Base-by-base conservation (phyloP, 2,888 invertebrate species). In the Phortica magna region DNA sequence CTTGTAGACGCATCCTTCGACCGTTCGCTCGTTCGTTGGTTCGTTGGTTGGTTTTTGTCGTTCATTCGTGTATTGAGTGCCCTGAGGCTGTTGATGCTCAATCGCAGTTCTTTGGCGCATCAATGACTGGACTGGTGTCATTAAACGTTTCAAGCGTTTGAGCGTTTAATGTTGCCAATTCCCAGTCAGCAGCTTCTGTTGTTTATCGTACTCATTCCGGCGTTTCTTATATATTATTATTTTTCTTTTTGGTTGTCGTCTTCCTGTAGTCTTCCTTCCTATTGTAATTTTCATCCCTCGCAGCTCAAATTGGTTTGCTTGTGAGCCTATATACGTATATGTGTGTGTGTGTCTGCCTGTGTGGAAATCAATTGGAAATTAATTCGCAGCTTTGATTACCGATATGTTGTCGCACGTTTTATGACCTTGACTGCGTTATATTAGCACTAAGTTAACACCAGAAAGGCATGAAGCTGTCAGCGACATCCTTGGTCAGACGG, bases 361-460 rank as follows among this genome's bases (percentile, higher is more conserved):
- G 82, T 85, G 87, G 84, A 85, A 85, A 85, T 85, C 85, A 85
- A 85, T 85, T 85, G 85, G 85, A 85, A 85, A 85, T 85, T 85
- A 85, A 85, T 85, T 85, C 88, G 85, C 85, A 88, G 88, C 88
- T 88, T 88, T 85, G 85, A 85, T 85, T 85, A 85, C 85, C 85
- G 88, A 88, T 85, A 68, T 87, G 82, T 61, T 87, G 88, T 85
- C 87, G 87, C 85, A 85, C 85, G 85, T 85, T 85, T 85, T 85
- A 85, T 85, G 85, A 88, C 88, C 85, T 85, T 88, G 88, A 87
- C 85, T 87, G 84, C 84, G 85, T 22, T 53, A 9, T 55, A 55
- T 19, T 61, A 59, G 17, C 17, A 9, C 22, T 19, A 22, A 22
- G 70, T 53, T 42, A 14, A 22, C 53, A 71, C n/a, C 31, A 71